phyloP scores from a whole-genome alignment of 2,888 invertebrate species.

The Horisme vitalbata region DNA sequence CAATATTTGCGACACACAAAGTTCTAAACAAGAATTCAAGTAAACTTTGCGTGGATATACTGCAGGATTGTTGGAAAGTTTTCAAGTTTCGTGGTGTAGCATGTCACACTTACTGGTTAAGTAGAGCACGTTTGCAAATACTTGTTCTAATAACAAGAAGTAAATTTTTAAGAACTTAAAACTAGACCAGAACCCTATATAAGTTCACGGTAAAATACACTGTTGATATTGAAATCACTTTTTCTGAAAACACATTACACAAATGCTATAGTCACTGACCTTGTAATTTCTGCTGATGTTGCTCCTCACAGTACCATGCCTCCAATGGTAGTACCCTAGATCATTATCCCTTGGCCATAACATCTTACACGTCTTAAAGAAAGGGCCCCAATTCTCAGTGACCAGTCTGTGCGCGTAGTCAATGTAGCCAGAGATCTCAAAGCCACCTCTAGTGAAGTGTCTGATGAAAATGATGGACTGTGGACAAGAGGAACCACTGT shows the following conservation, averaged over 20 bases:
- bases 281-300: conserved; percentile 91
- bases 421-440: conserved; percentile 93
- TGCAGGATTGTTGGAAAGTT: conserved; percentile 15
- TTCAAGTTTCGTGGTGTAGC: conserved; percentile 6
- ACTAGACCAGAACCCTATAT: too few species aligned
- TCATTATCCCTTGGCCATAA: conserved; percentile 87
- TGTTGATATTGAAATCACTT: too few species aligned
- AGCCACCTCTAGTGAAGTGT: conserved; percentile 85
- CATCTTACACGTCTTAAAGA: conserved; percentile 85
- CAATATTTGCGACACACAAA: conserved; percentile 6
- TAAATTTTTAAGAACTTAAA: too few species aligned
- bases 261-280: conserved; percentile 56
- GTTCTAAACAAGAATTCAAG: conserved; percentile 5
- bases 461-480: conserved; percentile 92
- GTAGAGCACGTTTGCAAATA: too few species aligned
- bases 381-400: conserved; percentile 89
- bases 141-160: too few species aligned
- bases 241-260: too few species aligned
- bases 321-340: conserved; percentile 91
- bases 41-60: conserved; percentile 3
- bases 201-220: too few species aligned
- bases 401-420: conserved; percentile 89
- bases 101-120: neutral
- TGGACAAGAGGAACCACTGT: conserved; percentile 23
- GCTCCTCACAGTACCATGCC: conserved; percentile 85